phyloP scores from a whole-genome alignment of 2,888 invertebrate genomes.

The Drosophila pegasa region DNA sequence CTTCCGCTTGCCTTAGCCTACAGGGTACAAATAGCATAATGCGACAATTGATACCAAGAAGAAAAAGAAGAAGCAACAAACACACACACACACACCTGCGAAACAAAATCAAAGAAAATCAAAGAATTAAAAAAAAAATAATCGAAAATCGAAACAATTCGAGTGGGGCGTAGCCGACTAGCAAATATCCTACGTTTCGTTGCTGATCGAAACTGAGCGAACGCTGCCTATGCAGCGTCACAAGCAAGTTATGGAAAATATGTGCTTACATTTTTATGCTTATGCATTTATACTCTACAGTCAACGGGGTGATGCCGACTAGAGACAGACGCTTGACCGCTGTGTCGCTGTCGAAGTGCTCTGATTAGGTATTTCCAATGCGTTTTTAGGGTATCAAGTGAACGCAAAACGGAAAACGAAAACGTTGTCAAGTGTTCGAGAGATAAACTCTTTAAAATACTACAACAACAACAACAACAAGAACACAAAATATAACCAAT shows the following conservation, averaged over 20 bases:
- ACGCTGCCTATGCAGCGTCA: not conserved
- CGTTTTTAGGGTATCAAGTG: constrained; percentile 1
- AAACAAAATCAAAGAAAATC: constrained; percentile 15
- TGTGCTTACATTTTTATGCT: not conserved
- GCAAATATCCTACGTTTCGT: not conserved
- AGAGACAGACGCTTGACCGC: too few species aligned
- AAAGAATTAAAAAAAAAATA: constrained; percentile 21
- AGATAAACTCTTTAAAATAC: constrained; percentile 42
- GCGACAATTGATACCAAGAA: constrained; percentile 9
- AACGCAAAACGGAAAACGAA: constrained; percentile 16
- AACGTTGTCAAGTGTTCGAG: constrained; percentile 31
- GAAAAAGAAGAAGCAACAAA: not conserved
- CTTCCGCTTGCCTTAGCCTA: not conserved
- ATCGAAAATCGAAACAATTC: constrained; percentile 19
- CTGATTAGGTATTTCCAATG: not conserved
- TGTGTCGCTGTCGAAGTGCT: too few species aligned
- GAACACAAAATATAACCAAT: constrained; percentile 38
- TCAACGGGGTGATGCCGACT: too few species aligned
- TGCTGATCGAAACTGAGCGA: not conserved
- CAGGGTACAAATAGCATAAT: constrained; percentile 12
- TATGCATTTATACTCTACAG: too few species aligned
- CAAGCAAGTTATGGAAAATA: not conserved
- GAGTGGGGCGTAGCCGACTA: not conserved
- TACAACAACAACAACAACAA: not conserved
- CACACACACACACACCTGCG: constrained; percentile 11